phyloP scores from a whole-genome alignment of 2,113 vertebrate genomes.

The Mixornis gularis region DNA sequence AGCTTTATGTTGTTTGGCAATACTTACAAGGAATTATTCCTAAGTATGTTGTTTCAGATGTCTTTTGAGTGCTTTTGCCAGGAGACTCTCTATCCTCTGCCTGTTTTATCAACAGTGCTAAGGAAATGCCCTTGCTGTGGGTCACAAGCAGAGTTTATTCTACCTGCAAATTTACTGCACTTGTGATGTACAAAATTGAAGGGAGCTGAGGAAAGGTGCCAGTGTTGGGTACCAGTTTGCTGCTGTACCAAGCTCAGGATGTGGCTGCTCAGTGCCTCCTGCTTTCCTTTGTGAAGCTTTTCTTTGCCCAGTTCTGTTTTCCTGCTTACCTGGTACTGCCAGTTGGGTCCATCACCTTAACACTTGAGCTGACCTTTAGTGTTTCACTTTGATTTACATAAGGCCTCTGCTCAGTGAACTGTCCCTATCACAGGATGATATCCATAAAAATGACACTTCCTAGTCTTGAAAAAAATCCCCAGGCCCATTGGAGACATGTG shows the following conservation, averaged over 20 bases:
- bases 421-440: slow-evolving; percentile 31
- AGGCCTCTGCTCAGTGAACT: not conserved
- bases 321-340: not conserved
- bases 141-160: not conserved
- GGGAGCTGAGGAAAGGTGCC: not conserved
- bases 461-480: slow-evolving; percentile 55
- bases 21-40: not conserved
- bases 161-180: not conserved
- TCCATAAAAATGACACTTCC: slow-evolving; percentile 63
- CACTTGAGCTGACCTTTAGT: not conserved
- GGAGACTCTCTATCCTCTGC: not conserved
- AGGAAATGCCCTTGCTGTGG: not conserved
- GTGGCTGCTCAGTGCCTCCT: not conserved
- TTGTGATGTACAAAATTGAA: fast-evolving
- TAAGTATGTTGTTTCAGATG: not conserved
- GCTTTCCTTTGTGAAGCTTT: not conserved
- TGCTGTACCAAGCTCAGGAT: fast-evolving
- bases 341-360: not conserved
- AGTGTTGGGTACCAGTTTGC: not conserved
- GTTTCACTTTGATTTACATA: not conserved
- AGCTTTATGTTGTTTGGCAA: not conserved
- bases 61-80: not conserved
- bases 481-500: slow-evolving; percentile 45
- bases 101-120: not conserved
- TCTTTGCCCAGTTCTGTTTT: not conserved